A percentile compares a stretch with the other conserved stretches of the same genome.
Conservation (phyloP, 2,113 vertebrate genomes). For the Setophaga petechia region DNA sequence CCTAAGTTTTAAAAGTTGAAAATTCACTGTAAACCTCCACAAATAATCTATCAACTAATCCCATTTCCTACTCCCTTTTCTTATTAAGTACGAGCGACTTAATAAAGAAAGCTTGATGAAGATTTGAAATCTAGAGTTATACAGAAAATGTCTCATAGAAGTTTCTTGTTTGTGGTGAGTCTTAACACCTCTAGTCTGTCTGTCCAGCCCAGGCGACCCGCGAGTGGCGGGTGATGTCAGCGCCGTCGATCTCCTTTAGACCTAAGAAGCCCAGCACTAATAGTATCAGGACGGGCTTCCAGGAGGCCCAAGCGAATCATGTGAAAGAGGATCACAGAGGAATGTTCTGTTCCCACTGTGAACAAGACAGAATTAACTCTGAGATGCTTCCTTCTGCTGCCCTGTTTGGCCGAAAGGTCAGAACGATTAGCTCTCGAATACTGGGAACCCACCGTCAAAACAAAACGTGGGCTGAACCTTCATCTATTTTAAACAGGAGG, state of each 20-base stretch:
- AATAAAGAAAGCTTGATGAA: neutral
- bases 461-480: slow-evolving; percentile 68
- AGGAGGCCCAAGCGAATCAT: slow-evolving; percentile 77
- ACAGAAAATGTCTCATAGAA: neutral
- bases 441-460: slow-evolving; percentile 71
- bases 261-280: slow-evolving; percentile 76
- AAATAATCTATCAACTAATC: slow-evolving; percentile 40
- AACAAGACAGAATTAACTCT: slow-evolving; percentile 86
- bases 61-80: neutral
- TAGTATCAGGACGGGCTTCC: slow-evolving; percentile 78
- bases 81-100: neutral
- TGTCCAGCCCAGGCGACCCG: slow-evolving; percentile 4
- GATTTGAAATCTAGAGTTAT: neutral
- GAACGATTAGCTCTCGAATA: slow-evolving; percentile 78
- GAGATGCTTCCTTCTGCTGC: slow-evolving; percentile 78
- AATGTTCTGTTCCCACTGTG: slow-evolving; percentile 85
- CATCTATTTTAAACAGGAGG: slow-evolving; percentile 49
- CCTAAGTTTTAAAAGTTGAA: neutral
- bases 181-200: neutral
- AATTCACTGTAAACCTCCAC: neutral
- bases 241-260: slow-evolving; percentile 51
- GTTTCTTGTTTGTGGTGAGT: neutral
- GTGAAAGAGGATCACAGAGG: slow-evolving; percentile 83
- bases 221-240: slow-evolving; percentile 32
- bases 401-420: slow-evolving; percentile 80